Base-by-base conservation (phyloP, 1,140 invertebrate species). In the Lordiphosa mommai region DNA sequence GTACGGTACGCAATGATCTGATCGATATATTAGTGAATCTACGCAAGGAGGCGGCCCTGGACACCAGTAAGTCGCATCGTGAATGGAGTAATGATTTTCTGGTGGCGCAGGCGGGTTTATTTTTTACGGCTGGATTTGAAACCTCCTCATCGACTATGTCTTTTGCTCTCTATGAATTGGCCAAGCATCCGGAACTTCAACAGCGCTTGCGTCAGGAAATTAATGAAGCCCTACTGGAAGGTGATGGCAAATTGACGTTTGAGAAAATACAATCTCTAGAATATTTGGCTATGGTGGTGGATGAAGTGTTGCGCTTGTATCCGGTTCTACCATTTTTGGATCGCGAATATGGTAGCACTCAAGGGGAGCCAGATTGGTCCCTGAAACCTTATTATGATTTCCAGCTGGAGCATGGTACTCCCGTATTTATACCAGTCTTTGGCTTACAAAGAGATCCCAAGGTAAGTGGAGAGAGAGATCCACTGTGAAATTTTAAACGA, bases 101-200 rank as follows among this genome's bases (percentile, higher is more conserved):
- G 76, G 89, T 93, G 7, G 92, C 93, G 2, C 93, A 94, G 82
- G 92, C 91, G 0, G 92, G 93, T 8, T 90, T 93, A 0, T 95
- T 95, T 71, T 93, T 95, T 46, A 88, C 92, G 1, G 94, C 94
- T 34, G 94, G 94, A 4, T 94, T 93, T 49, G 95, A 96, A 84
- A 96, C 95, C 0, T 94, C 94, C 0, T 93, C 94, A 0, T 92
- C 92, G 3, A 90, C 93, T 1, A 91, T 96, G 49, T 89, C 92
- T 0, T 93, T 93, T 71, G 89, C 91, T 5, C 76, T 94, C 0
- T 92, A 94, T 64, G 92, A 93, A 69, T 73, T 96, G 38, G 92
- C 94, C 0, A 88, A 92, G 17, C 91, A 95, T 73, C 91, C 91
- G 0, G 91, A 93, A n/a, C 89, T 92, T 44, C 95, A 96, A 86